Percentiles rank a stretch among this genome's conserved stretches.
Evolutionary conservation across 2,888 invertebrate species (phyloP).

Genomic region (Tenthredo distinguenda): DNA sequence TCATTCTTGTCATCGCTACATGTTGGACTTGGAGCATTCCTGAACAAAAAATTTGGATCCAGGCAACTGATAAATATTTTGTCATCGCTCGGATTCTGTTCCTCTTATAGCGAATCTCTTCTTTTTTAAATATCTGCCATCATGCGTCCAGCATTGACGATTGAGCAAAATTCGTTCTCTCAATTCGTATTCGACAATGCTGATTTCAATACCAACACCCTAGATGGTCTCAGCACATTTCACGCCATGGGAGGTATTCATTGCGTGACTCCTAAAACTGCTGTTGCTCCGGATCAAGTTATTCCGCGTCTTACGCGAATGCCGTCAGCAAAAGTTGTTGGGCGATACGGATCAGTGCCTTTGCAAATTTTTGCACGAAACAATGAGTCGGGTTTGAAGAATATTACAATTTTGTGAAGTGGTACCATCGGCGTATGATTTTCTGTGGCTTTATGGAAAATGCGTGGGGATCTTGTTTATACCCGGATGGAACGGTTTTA

Average conservation of each 20-base stretch:
- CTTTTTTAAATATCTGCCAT: slow-evolving; percentile 54
- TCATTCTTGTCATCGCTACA: slow-evolving; percentile 57
- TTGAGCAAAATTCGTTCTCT: neutral
- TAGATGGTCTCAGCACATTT: slow-evolving; percentile 44
- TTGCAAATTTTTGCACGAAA: slow-evolving; percentile 23
- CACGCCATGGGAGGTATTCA: slow-evolving; percentile 45
- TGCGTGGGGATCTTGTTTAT: neutral
- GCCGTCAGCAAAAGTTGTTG: neutral
- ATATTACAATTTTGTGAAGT: neutral
- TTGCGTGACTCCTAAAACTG: slow-evolving; percentile 19
- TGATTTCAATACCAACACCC: slow-evolving; percentile 38
- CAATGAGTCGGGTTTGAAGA: neutral
- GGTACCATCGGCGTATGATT: neutral
- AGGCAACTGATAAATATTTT: slow-evolving; percentile 26
- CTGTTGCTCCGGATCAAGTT: too few relatives aligned
- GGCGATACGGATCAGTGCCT: slow-evolving; percentile 32
- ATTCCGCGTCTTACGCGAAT: neutral
- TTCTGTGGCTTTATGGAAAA: slow-evolving; percentile 52
- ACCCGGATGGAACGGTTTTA: slow-evolving; percentile 46
- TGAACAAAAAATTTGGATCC: slow-evolving; percentile 55
- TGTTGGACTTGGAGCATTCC: slow-evolving; percentile 50
- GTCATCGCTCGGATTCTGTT: slow-evolving; percentile 52
- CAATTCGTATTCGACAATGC: slow-evolving; percentile 44
- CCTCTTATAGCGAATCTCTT: slow-evolving; percentile 55
- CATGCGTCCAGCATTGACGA: neutral